These are phyloP conservation scores for Matsumurasca onukii DNA, from an alignment of 1,140 invertebrate species.

Conservation along the genomic window DNA sequence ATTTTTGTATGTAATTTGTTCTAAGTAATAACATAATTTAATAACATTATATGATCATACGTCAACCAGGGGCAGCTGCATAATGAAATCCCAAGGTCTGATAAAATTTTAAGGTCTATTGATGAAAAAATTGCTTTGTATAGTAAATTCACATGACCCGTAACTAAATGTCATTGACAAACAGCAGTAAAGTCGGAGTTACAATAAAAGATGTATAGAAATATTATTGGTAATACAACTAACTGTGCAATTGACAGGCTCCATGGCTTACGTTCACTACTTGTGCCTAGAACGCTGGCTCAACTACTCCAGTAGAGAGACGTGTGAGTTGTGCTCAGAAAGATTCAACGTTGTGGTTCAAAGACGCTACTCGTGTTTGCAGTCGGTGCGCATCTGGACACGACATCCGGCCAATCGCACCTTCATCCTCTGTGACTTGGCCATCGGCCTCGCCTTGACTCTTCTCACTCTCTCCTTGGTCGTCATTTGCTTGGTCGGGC, in stretches of 20 bases:
- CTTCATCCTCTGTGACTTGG: slow-evolving; percentile 60
- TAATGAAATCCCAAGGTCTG: too few species aligned
- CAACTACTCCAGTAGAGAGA: slow-evolving; percentile 57
- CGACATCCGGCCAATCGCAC: slow-evolving; percentile 60
- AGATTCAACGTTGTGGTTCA: slow-evolving; percentile 50
- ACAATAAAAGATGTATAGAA: too few species aligned
- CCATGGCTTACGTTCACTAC: slow-evolving; percentile 66
- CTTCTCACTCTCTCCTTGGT: slow-evolving; percentile 51
- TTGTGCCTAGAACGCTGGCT: slow-evolving; percentile 71
- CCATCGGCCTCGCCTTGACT: slow-evolving; percentile 63
- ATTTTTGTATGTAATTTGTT: too few species aligned
- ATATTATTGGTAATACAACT: too few species aligned
- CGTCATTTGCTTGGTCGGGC: slow-evolving; percentile 47
- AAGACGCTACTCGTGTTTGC: slow-evolving; percentile 5
- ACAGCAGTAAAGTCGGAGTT: too few species aligned
- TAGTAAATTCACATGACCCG: too few species aligned
- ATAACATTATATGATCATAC: too few species aligned
- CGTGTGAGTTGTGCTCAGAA: slow-evolving; percentile 62
- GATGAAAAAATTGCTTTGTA: too few species aligned
- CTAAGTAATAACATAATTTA: too few species aligned
- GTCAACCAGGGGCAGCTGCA: too few species aligned
- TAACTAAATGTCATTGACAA: too few species aligned
- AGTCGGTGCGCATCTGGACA: slow-evolving; percentile 53
- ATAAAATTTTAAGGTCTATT: too few species aligned
- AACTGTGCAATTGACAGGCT: slow-evolving; percentile 49